A percentile compares a stretch with the other conserved stretches of the same genome.
phyloP scores from a whole-genome alignment of 2,113 vertebrate species.

The Diphyllodes magnificus region DNA sequence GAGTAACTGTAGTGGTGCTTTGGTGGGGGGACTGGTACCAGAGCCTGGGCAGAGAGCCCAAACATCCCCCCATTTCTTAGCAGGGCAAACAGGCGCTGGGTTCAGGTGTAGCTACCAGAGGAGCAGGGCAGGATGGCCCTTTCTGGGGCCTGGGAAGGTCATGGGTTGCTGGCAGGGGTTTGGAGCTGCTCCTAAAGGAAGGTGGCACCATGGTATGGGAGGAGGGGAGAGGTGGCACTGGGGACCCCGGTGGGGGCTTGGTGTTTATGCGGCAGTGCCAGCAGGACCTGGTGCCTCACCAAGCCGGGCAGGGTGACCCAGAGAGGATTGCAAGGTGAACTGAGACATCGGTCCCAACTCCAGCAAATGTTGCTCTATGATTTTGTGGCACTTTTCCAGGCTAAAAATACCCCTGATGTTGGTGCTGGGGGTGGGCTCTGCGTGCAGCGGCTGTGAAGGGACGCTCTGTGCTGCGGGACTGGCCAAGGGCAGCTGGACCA shows the following conservation, averaged over 20 bases:
- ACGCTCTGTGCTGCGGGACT: background rate
- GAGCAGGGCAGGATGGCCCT: background rate
- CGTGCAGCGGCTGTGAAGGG: background rate
- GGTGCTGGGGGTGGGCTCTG: background rate
- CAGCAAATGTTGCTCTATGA: background rate
- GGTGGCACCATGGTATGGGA: background rate
- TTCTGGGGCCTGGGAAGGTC: background rate
- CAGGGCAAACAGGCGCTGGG: background rate
- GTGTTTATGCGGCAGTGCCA: accelerated
- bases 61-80: accelerated
- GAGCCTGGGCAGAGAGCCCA: background rate
- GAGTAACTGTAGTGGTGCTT: background rate
- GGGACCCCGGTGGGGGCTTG: background rate
- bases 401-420: slow-evolving; percentile 52
- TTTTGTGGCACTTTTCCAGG: slow-evolving; percentile 24
- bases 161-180: accelerated
- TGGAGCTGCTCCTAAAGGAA: background rate
- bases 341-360: background rate
- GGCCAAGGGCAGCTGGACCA: background rate
- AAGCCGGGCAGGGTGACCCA: background rate
- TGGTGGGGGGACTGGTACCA: background rate
- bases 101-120: accelerated
- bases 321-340: slow-evolving; percentile 24
- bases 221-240: background rate
- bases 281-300: background rate